phyloP scores from a whole-genome alignment of 1,140 invertebrate species.

The Apis dorsata region DNA sequence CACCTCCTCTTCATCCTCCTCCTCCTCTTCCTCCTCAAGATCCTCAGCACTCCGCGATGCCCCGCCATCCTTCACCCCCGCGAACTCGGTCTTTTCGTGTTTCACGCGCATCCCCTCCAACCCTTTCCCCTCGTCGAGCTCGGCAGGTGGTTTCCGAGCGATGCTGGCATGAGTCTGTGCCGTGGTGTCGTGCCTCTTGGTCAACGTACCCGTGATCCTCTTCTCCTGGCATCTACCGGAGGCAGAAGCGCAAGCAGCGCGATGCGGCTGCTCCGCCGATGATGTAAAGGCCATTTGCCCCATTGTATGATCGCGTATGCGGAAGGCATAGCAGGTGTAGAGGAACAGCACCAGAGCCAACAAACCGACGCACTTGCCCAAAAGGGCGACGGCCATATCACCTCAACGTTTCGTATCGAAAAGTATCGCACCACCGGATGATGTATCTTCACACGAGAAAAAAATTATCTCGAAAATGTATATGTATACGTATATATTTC shows the following conservation, averaged over 20 bases:
- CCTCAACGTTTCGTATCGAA: conserved; percentile 70
- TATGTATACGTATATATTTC: no score
- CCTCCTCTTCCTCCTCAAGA: conserved; percentile 13
- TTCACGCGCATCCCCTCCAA: not conserved
- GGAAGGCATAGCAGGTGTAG: conserved; percentile 73
- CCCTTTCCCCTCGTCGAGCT: conserved; percentile 17
- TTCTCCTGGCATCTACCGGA: conserved; percentile 66
- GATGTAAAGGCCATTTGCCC: not conserved
- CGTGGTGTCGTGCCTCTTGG: conserved; percentile 60
- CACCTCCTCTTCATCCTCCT: conserved; percentile 36
- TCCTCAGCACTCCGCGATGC: conserved; percentile 18
- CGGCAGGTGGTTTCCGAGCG: conserved; percentile 68
- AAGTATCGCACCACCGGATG: not conserved
- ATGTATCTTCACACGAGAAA: no score
- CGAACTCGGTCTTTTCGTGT: not conserved
- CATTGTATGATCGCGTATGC: conserved; percentile 67
- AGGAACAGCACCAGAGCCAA: conserved; percentile 65
- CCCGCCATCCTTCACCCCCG: not conserved
- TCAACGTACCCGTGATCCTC: conserved; percentile 36
- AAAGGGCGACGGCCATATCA: conserved; percentile 73
- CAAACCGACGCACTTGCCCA: conserved; percentile 71
- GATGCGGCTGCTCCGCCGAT: conserved; percentile 47
- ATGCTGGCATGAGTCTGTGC: conserved; percentile 43
- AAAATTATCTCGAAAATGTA: no score
- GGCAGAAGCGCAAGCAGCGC: conserved; percentile 52